Percentiles rank a stretch among this genome's conserved stretches.
Evolutionary conservation across 2,113 vertebrate genomes (phyloP).

Genomic region (Nibea albiflora): DNA sequence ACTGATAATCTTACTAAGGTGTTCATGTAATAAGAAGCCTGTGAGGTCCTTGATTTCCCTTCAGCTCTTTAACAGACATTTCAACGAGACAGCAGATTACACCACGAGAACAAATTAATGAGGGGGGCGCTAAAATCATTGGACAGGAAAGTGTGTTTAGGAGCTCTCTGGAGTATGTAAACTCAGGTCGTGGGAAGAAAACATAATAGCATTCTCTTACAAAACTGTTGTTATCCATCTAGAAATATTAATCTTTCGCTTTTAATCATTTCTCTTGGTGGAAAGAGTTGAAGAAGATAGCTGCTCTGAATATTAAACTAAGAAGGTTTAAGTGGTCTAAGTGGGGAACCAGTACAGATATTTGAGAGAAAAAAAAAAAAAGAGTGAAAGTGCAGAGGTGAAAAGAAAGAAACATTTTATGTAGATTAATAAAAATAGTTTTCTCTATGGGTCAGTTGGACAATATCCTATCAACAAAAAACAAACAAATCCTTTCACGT

Average conservation of each 20-base stretch:
- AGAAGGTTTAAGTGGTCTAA: not conserved
- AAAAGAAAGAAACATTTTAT: not conserved
- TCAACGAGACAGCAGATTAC: constrained; percentile 17
- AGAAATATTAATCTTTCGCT: constrained; percentile 30
- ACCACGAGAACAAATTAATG: constrained; percentile 36
- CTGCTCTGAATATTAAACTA: not conserved
- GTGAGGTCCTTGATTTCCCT: constrained; percentile 23
- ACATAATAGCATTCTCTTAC: constrained; percentile 10
- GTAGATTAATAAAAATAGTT: not conserved
- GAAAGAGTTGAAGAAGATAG: not conserved
- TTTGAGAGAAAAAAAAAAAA: not conserved
- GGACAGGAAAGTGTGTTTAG: constrained; percentile 34
- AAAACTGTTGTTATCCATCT: constrained; percentile 23
- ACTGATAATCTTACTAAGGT: constrained; percentile 6
- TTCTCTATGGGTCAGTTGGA: not conserved
- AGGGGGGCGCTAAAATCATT: constrained; percentile 31
- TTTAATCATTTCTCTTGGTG: constrained; percentile 20
- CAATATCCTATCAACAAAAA: not conserved
- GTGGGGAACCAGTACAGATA: not conserved
- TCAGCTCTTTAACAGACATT: constrained; percentile 8
- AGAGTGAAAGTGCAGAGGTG: too few species aligned
- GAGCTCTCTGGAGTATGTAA: constrained; percentile 31
- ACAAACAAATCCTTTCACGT: not conserved
- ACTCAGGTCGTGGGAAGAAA: constrained; percentile 26
- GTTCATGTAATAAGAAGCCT: constrained; percentile 18